Conservation (phyloP, 1,140 invertebrate species). For the Rhagoletis zephyria region DNA sequence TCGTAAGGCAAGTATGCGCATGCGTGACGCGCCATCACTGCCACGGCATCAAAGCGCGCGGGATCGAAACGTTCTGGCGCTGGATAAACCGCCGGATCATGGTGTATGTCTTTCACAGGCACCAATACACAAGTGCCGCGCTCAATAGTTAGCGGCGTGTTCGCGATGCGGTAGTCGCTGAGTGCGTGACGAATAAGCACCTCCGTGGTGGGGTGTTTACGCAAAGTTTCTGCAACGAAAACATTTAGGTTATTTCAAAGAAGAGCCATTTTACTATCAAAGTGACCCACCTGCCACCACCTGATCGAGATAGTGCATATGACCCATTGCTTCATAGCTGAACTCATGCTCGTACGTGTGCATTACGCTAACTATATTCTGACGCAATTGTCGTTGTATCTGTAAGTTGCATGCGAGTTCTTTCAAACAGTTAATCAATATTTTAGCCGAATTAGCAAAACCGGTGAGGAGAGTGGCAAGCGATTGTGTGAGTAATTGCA, state of each 20-base stretch:
- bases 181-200: conserved; percentile 61
- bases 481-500: neutral
- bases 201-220: conserved; percentile 74
- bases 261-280: neutral
- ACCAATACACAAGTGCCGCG: conserved; percentile 77
- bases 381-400: neutral
- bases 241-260: neutral
- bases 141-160: conserved; percentile 76
- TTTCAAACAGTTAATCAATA: neutral
- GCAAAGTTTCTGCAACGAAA: conserved; percentile 63
- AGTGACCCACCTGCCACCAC: conserved; percentile 67
- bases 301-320: conserved; percentile 69
- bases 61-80: conserved; percentile 79
- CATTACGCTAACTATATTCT: neutral
- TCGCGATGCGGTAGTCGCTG: conserved; percentile 38
- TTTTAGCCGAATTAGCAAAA: neutral
- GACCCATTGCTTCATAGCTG: conserved; percentile 66
- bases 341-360: conserved; percentile 52
- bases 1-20: conserved; percentile 81
- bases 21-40: conserved; percentile 72
- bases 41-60: conserved; percentile 75
- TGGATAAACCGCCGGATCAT: conserved; percentile 75
- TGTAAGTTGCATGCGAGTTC: neutral
- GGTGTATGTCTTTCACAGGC: conserved; percentile 77
- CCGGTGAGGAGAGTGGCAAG: neutral